Evolutionary conservation across 2,113 vertebrate genomes (phyloP).

Genomic region (Scatophagus argus): DNA sequence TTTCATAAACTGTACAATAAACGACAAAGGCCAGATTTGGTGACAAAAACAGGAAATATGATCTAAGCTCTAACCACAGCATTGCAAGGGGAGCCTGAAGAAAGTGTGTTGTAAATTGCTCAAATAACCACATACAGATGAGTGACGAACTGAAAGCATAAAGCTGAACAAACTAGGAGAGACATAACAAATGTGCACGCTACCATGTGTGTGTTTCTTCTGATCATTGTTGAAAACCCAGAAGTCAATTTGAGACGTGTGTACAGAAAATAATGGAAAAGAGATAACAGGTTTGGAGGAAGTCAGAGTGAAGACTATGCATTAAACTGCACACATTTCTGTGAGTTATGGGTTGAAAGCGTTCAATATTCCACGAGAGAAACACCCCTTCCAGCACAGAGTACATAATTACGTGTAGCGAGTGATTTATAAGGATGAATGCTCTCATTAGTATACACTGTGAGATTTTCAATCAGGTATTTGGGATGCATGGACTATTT

Average conservation of each 20-base stretch:
- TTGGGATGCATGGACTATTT: background rate
- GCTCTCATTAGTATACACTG: conserved; percentile 8
- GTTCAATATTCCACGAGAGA: conserved; percentile 23
- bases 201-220: background rate
- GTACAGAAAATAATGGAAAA: background rate
- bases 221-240: background rate
- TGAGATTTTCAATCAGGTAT: background rate
- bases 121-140: background rate
- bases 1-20: background rate
- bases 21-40: background rate
- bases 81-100: background rate
- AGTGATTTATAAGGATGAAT: conserved; percentile 17
- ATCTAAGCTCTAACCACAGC: conserved; percentile 35
- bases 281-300: background rate
- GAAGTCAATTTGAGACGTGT: background rate
- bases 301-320: background rate
- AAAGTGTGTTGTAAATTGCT: background rate
- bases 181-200: background rate
- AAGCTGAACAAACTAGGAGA: background rate
- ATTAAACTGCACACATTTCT: conserved; percentile 34
- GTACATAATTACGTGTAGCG: conserved; percentile 18
- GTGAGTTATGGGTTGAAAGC: background rate
- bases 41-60: conserved; percentile 59
- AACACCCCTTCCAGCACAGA: conserved; percentile 1
- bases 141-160: background rate